Base-by-base conservation (phyloP, 2,797 vertebrate species). In the Botia almorhae region DNA sequence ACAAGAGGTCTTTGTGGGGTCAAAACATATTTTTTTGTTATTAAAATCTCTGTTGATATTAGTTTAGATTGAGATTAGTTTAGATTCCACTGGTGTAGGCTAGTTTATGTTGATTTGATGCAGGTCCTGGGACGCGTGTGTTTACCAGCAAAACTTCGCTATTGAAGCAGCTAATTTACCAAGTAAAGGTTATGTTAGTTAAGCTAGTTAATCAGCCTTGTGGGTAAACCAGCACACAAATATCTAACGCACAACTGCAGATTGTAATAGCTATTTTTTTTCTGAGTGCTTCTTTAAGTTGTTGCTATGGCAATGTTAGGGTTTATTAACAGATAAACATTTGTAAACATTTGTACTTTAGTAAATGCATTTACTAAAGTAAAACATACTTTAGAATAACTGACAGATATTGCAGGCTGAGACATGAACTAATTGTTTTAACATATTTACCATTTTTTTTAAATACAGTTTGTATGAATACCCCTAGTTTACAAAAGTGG, bases 381-480 rank as follows among this genome's bases (percentile, higher is more conserved):
- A 33, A 68, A 43, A 4, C 53, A 55, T 58, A 46, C 19, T 43
- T 65, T 46, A 21, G 17, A 69, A 23, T 21, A 11, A 23, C 36
- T 58, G 11, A 68, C 51, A 76, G 10, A 69, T 64, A 11, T 69
- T 60, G 36, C 10, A 26, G 56, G 12, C 21, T 69, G 36, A 68
- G 33, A 68, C 51, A 29, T 2, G 19, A 3, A 0, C 64, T 50
- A 50, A 50, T 50, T 14, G 13, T 14, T 51, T 51, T 51, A 14
- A 51, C 14, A 51, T 16, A 3, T 17, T 51, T 51, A 13, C 46
- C 12, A 46, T 43, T 46, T 46, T 33, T 33, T 33, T 33, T 33
- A 33, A 29, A 29, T 29, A 29, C 1, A 1, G 36, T 43, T 43
- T 43, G 39, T 43, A 43, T 8, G 7, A 43, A 43, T 7, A 39